Percentiles rank a stretch among this genome's conserved stretches.
Conservation (phyloP, 2,888 invertebrate genomes). For the Diadegma fenestrale region DNA sequence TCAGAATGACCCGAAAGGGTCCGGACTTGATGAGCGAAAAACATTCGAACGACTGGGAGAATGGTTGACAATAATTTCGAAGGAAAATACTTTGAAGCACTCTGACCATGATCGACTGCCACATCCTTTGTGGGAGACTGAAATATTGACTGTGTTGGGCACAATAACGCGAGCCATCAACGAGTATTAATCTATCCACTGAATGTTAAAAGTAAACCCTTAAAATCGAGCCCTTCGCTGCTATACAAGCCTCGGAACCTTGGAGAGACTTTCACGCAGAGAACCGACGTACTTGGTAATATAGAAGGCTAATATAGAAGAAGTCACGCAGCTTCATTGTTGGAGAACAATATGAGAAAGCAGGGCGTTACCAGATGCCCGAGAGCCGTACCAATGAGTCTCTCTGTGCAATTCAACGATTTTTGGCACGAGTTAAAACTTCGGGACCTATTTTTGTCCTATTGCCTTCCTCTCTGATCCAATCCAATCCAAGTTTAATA, state of each 20-base stretch:
- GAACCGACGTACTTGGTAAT: conserved; percentile 71
- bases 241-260: neutral
- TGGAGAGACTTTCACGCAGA: neutral
- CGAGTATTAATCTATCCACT: neutral
- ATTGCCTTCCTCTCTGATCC: neutral
- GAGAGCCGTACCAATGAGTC: conserved; percentile 16
- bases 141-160: neutral
- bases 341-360: conserved; percentile 64
- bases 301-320: conserved; percentile 75
- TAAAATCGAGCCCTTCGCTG: neutral
- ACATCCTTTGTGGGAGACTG: neutral
- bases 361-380: conserved; percentile 65
- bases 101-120: neutral
- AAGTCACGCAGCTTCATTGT: conserved; percentile 77
- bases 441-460: neutral
- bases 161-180: neutral
- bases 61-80: neutral
- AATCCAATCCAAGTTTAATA: neutral
- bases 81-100: neutral
- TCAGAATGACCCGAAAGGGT: neutral
- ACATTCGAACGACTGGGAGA: neutral
- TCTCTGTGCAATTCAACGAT: conserved; percentile 10
- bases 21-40: neutral
- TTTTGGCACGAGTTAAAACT: neutral
- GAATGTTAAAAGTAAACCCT: neutral